Evolutionary conservation across 2,888 invertebrate species (phyloP).

Genomic region (Synergus umbraculus): DNA sequence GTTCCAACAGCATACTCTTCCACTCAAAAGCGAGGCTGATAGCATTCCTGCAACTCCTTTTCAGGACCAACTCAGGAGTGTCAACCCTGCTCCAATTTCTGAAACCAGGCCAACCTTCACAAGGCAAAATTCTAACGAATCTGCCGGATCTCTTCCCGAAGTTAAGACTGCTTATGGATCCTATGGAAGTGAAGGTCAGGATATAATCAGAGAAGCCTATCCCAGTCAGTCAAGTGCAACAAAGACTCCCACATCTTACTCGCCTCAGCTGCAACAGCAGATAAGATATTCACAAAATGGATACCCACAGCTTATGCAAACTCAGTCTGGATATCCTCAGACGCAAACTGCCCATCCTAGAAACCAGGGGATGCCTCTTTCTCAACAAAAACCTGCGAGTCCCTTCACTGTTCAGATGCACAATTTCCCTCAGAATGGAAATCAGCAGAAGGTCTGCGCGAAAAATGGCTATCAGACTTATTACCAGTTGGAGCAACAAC

Average conservation of each 20-base stretch:
- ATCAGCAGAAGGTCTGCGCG: constrained; percentile 65
- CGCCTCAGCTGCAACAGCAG: constrained; percentile 69
- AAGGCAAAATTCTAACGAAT: constrained; percentile 66
- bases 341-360: constrained; percentile 69
- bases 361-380: constrained; percentile 67
- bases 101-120: constrained; percentile 62
- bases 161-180: constrained; percentile 52
- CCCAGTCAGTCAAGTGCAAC: constrained; percentile 51
- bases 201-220: constrained; percentile 63
- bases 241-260: constrained; percentile 63
- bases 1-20: constrained; percentile 77
- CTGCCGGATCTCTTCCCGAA: constrained; percentile 63
- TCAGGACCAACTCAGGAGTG: constrained; percentile 73
- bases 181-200: constrained; percentile 62
- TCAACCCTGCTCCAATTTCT: constrained; percentile 64
- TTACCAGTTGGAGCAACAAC: constrained; percentile 74
- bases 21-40: constrained; percentile 73
- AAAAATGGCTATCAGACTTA: constrained; percentile 70
- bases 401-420: constrained; percentile 70
- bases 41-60: constrained; percentile 73
- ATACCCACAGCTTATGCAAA: constrained; percentile 56
- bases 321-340: constrained; percentile 64
- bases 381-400: constrained; percentile 73
- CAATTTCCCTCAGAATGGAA: constrained; percentile 66
- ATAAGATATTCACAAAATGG: constrained; percentile 72